Evolutionary conservation across 2,797 vertebrate genomes (phyloP).

Genomic region (Schizothorax lantsangensis): DNA sequence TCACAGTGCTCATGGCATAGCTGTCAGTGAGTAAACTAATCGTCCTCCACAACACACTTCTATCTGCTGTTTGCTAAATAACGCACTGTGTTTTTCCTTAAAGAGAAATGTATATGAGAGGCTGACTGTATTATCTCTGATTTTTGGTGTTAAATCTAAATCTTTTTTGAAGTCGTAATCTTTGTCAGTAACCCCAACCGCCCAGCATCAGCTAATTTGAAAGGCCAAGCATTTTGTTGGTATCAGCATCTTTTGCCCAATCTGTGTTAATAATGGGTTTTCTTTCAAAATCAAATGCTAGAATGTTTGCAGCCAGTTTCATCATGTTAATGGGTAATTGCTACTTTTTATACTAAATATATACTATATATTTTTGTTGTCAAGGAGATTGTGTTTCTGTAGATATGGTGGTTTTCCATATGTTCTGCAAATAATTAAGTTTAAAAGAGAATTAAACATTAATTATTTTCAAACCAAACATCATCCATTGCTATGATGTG

Average conservation of each 20-base stretch:
- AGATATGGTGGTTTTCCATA: background rate
- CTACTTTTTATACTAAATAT: background rate
- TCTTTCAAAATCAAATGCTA: background rate
- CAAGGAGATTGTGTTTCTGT: background rate
- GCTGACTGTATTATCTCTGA: background rate
- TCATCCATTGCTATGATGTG: background rate
- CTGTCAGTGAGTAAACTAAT: constrained; percentile 25
- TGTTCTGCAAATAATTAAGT: background rate
- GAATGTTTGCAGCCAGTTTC: constrained; percentile 13
- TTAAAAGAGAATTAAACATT: background rate
- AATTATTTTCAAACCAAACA: background rate
- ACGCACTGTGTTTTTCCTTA: background rate
- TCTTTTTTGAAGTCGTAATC: constrained; percentile 5
- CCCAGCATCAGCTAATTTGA: background rate
- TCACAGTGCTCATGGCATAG: constrained; percentile 16
- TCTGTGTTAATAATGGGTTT: background rate
- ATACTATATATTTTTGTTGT: background rate
- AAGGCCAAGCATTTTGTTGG: constrained; percentile 10
- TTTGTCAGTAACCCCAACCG: background rate
- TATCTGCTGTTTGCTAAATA: constrained; percentile 13
- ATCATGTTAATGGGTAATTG: constrained; percentile 2
- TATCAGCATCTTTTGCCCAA: constrained; percentile 6
- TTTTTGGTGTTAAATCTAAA: constrained; percentile 11
- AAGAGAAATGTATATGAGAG: background rate
- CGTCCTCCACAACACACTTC: constrained; percentile 22